Evolutionary conservation across 1,140 invertebrate genomes (phyloP).

Genomic region (Drosophila seguyi): DNA sequence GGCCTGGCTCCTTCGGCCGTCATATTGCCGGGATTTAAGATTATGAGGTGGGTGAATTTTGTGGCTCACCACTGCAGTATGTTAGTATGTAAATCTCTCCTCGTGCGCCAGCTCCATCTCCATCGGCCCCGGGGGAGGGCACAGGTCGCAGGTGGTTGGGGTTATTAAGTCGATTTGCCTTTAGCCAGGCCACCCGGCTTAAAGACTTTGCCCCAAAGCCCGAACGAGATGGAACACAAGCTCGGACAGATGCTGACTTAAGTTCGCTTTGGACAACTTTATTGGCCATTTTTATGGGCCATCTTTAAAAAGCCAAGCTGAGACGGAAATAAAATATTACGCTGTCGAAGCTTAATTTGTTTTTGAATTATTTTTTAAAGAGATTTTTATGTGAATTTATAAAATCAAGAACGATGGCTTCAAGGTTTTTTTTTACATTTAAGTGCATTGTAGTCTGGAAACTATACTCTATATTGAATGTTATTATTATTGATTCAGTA

Average conservation of each 20-base stretch:
- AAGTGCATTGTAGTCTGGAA: too few relatives aligned
- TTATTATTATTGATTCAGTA: too few relatives aligned
- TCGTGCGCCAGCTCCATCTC: conserved; percentile 12
- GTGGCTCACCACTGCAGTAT: conserved; percentile 69
- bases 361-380: neutral
- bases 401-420: neutral
- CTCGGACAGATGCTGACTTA: conserved; percentile 48
- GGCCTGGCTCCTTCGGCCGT: conserved; percentile 20
- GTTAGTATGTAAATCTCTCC: conserved; percentile 75
- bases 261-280: conserved; percentile 28
- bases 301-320: neutral
- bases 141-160: conserved; percentile 60
- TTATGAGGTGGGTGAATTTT: conserved; percentile 78
- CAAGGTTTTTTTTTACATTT: too few relatives aligned
- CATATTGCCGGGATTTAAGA: conserved; percentile 81
- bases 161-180: conserved; percentile 66
- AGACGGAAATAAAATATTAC: neutral
- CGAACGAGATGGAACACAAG: conserved; percentile 21
- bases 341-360: conserved; percentile 1
- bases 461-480: too few relatives aligned
- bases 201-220: conserved; percentile 39
- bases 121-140: conserved; percentile 12
- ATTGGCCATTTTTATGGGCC: conserved; percentile 22
- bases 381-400: neutral
- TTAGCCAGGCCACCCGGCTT: conserved; percentile 29